Percentiles rank a stretch among this genome's conserved stretches.
These are phyloP conservation scores for Parelbella ahira DNA, from an alignment of 2,888 invertebrate genomes.

Conservation along the genomic window DNA sequence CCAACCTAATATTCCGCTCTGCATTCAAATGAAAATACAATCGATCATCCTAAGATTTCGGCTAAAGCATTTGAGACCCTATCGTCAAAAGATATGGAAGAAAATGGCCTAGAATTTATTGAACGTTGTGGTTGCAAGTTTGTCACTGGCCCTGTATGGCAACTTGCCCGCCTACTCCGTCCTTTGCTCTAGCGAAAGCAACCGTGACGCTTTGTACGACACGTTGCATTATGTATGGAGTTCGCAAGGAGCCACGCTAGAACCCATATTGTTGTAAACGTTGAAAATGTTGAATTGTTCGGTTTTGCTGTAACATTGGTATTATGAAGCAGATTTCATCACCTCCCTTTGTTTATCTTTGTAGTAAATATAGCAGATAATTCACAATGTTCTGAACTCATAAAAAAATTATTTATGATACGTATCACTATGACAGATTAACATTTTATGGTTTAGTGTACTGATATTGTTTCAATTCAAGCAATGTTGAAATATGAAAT, in stretches of 20 bases:
- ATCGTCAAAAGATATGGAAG: slow-evolving; percentile 6
- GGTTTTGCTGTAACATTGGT: neutral
- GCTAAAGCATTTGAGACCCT: slow-evolving; percentile 7
- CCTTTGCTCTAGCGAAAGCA: slow-evolving; percentile 45
- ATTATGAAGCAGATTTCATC: too few species aligned
- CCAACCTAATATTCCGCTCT: slow-evolving; percentile 32
- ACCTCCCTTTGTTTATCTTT: too few species aligned
- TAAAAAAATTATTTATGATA: too few species aligned
- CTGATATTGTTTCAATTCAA: too few species aligned
- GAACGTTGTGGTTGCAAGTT: slow-evolving; percentile 12
- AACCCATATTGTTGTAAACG: slow-evolving; percentile 20
- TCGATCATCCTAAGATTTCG: slow-evolving; percentile 9
- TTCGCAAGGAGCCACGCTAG: slow-evolving; percentile 30
- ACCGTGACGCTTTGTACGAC: slow-evolving; percentile 33
- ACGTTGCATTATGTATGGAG: slow-evolving; percentile 21
- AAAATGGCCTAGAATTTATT: slow-evolving; percentile 22
- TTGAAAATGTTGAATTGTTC: slow-evolving; percentile 7
- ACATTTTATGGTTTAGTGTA: too few species aligned
- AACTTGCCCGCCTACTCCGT: slow-evolving; percentile 49
- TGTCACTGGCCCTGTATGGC: slow-evolving; percentile 30
- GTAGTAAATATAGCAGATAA: too few species aligned
- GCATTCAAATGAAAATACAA: slow-evolving; percentile 25
- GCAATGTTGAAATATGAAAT: too few species aligned
- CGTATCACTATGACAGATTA: too few species aligned
- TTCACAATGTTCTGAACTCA: too few species aligned